phyloP scores from a whole-genome alignment of 92 coral and sea anemone genomes.

The Phenganax subtilis region DNA sequence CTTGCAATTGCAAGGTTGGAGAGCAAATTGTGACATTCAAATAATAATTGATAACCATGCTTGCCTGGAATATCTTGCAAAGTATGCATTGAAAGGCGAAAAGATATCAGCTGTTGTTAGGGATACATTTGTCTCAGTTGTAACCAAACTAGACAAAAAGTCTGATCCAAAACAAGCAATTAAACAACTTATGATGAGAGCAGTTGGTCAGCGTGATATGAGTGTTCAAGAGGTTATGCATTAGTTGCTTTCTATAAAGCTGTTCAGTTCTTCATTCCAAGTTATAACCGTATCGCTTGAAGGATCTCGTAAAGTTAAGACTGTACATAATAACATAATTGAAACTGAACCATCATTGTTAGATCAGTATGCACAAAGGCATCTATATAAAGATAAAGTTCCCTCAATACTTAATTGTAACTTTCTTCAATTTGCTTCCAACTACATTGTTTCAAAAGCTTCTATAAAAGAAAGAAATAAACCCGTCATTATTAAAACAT shows the following conservation, averaged over 20 bases:
- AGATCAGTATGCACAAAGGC: constrained; percentile 54
- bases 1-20: constrained; percentile 25
- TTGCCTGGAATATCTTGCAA: constrained; percentile 49
- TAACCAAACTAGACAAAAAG: background rate
- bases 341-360: constrained; percentile 44
- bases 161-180: background rate
- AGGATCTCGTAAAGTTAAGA: constrained; percentile 35
- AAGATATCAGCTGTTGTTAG: constrained; percentile 46
- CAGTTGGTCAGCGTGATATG: constrained; percentile 48
- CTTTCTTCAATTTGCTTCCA: constrained; percentile 52
- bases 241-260: constrained; percentile 38
- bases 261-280: constrained; percentile 27
- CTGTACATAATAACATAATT: constrained; percentile 5
- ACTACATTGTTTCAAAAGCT: constrained; percentile 45
- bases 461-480: constrained; percentile 46
- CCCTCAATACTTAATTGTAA: constrained; percentile 39
- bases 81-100: constrained; percentile 54
- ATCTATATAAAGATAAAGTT: constrained; percentile 36
- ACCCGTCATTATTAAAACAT: constrained; percentile 46
- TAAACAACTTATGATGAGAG: constrained; percentile 33
- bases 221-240: constrained; percentile 52
- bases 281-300: constrained; percentile 38
- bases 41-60: constrained; percentile 52
- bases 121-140: constrained; percentile 32
- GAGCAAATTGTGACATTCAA: constrained; percentile 44